Conservation (phyloP, 1,140 invertebrate species). For the Megalonaias nervosa region DNA sequence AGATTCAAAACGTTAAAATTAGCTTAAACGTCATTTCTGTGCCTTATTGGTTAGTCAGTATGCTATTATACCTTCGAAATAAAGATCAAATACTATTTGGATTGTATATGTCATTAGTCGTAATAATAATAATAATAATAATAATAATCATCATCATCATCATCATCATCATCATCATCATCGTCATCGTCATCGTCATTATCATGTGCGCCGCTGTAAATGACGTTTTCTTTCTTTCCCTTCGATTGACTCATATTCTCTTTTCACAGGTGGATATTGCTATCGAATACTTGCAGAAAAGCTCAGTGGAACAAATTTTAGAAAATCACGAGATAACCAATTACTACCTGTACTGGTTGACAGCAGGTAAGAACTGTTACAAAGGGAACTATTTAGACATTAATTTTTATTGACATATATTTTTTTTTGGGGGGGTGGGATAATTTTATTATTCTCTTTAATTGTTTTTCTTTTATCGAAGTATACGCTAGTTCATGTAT, state of each 20-base stretch:
- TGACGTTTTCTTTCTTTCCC: neutral
- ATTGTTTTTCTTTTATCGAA: neutral
- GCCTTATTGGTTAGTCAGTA: too few species aligned
- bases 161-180: too few species aligned
- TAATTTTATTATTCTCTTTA: neutral
- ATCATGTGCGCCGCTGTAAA: too few species aligned
- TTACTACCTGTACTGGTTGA: constrained; percentile 50
- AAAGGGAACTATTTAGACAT: neutral
- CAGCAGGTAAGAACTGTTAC: constrained; percentile 42
- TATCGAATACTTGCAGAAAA: constrained; percentile 4
- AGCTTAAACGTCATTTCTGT: too few species aligned
- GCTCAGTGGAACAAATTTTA: constrained; percentile 3
- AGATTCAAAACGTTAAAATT: too few species aligned
- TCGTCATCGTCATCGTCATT: too few species aligned
- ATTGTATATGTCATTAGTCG: too few species aligned
- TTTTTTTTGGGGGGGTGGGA: neutral
- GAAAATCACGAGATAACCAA: neutral
- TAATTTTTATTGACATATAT: neutral
- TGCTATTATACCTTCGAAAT: too few species aligned
- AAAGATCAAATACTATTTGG: too few species aligned
- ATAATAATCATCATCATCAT: too few species aligned
- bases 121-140: too few species aligned
- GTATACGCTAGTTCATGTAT: too few species aligned
- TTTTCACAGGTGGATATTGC: constrained; percentile 41
- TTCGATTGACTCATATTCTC: neutral